Conservation (phyloP, 2,113 vertebrate species). For the Narcine bancroftii region DNA sequence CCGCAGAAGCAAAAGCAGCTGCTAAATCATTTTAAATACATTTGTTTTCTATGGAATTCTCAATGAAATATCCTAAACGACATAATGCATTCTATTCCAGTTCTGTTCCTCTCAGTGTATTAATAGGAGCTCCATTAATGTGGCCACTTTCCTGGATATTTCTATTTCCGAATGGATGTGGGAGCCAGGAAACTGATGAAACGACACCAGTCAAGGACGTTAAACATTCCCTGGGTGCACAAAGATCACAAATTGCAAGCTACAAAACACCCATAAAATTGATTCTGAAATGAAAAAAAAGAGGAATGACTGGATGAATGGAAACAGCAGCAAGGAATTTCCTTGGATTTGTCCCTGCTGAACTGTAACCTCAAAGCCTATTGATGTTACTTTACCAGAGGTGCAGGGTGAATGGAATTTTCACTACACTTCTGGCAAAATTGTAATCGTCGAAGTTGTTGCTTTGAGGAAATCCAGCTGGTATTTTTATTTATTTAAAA, state of each 20-base stretch:
- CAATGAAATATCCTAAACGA: not conserved
- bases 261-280: not conserved
- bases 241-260: not conserved
- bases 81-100: not conserved
- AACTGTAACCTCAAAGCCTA: not conserved
- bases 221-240: not conserved
- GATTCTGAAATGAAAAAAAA: not conserved
- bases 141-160: not conserved
- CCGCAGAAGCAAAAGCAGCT: not conserved
- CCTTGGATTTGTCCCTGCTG: not conserved
- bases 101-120: not conserved
- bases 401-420: not conserved
- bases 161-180: not conserved
- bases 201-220: not conserved
- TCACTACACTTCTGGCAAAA: not conserved
- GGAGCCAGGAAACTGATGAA: not conserved
- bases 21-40: not conserved
- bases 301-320: not conserved
- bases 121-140: not conserved
- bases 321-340: not conserved
- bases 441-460: not conserved
- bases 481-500: not conserved
- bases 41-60: not conserved
- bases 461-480: not conserved
- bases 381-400: not conserved